A percentile compares a stretch with the other conserved stretches of the same genome.
Conservation (phyloP, 2,797 vertebrate species). For the Cuculus canorus region DNA sequence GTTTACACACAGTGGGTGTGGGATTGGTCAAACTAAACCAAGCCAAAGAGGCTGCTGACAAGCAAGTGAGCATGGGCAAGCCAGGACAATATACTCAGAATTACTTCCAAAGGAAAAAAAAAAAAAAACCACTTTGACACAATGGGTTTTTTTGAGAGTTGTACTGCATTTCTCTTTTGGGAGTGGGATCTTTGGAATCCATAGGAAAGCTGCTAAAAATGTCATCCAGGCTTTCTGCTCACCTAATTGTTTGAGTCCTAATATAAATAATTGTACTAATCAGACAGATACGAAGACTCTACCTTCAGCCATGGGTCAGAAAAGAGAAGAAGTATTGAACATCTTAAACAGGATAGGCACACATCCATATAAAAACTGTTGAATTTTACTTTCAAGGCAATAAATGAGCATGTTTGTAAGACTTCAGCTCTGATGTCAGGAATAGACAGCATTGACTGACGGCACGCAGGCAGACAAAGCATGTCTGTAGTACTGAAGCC, state of each 20-base stretch:
- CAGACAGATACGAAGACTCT: accelerated
- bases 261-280: not conserved
- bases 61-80: not conserved
- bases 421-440: not conserved
- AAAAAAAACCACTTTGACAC: not conserved
- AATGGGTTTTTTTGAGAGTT: not conserved
- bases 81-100: not conserved
- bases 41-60: conserved; percentile 10
- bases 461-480: not conserved
- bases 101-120: not conserved
- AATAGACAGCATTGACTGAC: not conserved
- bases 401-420: not conserved
- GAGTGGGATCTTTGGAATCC: not conserved
- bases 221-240: not conserved
- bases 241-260: not conserved
- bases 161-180: not conserved
- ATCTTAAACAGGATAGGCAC: not conserved
- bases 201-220: not conserved
- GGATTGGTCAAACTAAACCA: conserved; percentile 32
- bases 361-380: not conserved
- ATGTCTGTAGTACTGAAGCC: not conserved
- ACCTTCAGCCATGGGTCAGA: not conserved
- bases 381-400: not conserved
- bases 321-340: not conserved
- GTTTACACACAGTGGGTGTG: conserved; percentile 24